Evolutionary conservation across 2,113 vertebrate genomes (phyloP).

Genomic region (Platichthys stellatus): DNA sequence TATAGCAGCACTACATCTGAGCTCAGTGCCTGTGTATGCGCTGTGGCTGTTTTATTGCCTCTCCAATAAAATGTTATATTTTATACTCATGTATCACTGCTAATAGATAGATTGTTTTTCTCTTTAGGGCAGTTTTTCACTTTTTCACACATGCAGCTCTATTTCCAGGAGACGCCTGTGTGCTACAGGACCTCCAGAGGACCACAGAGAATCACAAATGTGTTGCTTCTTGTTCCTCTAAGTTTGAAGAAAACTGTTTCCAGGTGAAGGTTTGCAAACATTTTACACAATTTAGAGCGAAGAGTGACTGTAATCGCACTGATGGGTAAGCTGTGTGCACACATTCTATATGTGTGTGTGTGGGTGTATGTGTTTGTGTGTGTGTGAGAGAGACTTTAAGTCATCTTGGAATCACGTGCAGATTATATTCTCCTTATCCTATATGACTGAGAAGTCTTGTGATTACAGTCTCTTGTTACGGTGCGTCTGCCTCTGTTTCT

Average conservation of each 20-base stretch:
- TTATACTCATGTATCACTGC: conserved; percentile 2
- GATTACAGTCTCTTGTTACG: conserved; percentile 49
- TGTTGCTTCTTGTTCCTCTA: background rate
- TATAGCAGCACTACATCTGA: conserved; percentile 57
- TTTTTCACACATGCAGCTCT: background rate
- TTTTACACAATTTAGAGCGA: background rate
- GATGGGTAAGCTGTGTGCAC: background rate
- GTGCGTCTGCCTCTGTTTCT: background rate
- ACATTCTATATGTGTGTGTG: background rate
- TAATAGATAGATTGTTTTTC: conserved; percentile 7
- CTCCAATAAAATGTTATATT: conserved; percentile 25
- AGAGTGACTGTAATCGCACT: background rate
- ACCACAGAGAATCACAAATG: background rate
- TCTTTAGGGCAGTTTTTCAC: background rate
- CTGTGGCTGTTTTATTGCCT: conserved; percentile 15
- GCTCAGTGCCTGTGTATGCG: conserved; percentile 27
- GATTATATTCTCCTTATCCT: conserved; percentile 53
- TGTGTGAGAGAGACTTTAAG: conserved; percentile 5
- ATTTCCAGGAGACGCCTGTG: background rate
- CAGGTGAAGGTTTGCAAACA: conserved; percentile 1
- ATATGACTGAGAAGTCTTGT: conserved; percentile 60
- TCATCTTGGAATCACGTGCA: conserved; percentile 56
- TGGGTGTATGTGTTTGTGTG: background rate
- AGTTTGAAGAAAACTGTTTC: background rate
- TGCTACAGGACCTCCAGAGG: background rate